Evolutionary conservation across 2,797 vertebrate genomes (phyloP).

Genomic region (Sarcophilus harrisii): DNA sequence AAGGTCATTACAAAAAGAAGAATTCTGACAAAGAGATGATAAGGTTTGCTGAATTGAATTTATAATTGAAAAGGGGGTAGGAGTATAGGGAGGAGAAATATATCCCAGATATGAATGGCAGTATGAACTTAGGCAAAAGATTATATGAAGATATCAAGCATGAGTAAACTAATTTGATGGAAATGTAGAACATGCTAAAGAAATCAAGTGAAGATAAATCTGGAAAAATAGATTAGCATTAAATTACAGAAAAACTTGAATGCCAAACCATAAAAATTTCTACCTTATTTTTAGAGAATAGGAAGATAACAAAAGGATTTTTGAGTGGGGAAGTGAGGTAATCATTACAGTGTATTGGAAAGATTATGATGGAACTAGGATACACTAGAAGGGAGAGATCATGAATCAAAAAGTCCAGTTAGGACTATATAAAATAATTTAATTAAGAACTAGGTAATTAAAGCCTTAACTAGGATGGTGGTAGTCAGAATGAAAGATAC

Average conservation of each 20-base stretch:
- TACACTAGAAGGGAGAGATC: background rate
- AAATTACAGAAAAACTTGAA: background rate
- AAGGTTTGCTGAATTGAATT: background rate
- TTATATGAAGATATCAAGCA: background rate
- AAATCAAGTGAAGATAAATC: background rate
- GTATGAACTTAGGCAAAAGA: background rate
- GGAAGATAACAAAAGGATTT: background rate
- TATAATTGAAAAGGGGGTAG: background rate
- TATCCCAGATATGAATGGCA: background rate
- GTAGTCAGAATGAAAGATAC: background rate
- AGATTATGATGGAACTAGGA: background rate
- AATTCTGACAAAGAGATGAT: background rate
- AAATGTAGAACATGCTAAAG: background rate
- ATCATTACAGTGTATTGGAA: background rate
- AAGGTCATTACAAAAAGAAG: background rate
- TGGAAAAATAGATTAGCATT: background rate
- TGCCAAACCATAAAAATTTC: background rate
- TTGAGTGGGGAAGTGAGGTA: background rate
- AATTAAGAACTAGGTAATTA: background rate
- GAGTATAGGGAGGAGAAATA: background rate
- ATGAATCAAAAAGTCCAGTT: background rate
- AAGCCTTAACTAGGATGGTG: background rate
- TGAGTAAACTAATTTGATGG: background rate
- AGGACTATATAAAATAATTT: background rate
- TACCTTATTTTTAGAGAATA: background rate